phyloP scores from a whole-genome alignment of 53 echinoderm and acorn worm species.

The Patiria pectinifera region DNA sequence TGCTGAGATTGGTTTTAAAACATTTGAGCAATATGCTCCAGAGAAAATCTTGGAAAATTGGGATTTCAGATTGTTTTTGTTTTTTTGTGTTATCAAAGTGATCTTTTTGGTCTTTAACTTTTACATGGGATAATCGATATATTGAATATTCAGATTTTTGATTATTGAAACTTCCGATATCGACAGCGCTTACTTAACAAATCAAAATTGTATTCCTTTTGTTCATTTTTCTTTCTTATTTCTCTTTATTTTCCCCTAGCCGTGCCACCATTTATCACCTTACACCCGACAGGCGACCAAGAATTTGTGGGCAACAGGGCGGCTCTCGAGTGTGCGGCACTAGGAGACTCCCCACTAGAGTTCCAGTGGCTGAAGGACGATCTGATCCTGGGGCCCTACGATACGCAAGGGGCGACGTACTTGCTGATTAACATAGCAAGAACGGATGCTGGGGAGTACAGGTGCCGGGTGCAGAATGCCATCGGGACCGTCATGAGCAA shows the following conservation, averaged over 20 bases:
- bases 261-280: constrained; percentile 71
- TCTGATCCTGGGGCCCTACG: not conserved
- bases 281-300: constrained; percentile 69
- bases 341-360: constrained; percentile 72
- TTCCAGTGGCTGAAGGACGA: constrained; percentile 87
- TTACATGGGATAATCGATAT: too few species aligned
- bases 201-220: too few species aligned
- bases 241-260: constrained; percentile 34
- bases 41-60: too few species aligned
- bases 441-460: constrained; percentile 76
- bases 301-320: constrained; percentile 67
- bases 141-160: too few species aligned
- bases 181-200: too few species aligned
- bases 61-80: too few species aligned
- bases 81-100: too few species aligned
- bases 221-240: not conserved
- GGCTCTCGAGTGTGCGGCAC: constrained; percentile 69
- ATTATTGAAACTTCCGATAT: too few species aligned
- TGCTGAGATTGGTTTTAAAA: too few species aligned
- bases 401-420: constrained; percentile 7
- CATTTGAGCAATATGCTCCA: too few species aligned
- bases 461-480: constrained; percentile 78
- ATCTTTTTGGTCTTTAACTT: too few species aligned
- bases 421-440: constrained; percentile 39
- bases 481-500: constrained; percentile 88